Evolutionary conservation across 2,797 vertebrate species (phyloP), one percentile per base, ranked within the genome.

Genomic region (Silurus aristotelis): DNA sequence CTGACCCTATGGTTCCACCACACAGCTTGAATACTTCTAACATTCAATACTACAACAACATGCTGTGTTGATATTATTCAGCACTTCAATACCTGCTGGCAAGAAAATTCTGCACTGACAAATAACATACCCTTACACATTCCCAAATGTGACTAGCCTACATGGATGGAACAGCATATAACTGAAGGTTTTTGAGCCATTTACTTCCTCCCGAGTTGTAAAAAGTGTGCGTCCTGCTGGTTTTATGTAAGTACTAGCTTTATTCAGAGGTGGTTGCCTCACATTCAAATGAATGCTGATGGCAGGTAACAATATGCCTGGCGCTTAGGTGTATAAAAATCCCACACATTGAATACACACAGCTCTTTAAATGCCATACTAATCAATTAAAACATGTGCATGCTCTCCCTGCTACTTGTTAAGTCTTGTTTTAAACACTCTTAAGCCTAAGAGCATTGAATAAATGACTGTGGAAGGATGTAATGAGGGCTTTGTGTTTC

Each of bases 381-480:
- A 78, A 43, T 78, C 56, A 22, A 22, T 61, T 61, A 78, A 78
- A 61, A 43, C 58, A 22, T 52, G 48, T 4, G 6, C 6, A n/a
- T n/a, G 31, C 8, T 14, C 12, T 14, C 6, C 19, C 31, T 61
- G 27, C 5, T 78, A 43, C 76, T 43, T 43, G 12, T 43, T 61
- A 78, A 78, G 31, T n/a, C 31, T 15, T 61, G 20, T 61, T 78
- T 61, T 61, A 61, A 78, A 63, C 20, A 63, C 19, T 31, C 31
- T 61, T 14, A 12, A 78, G 75, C 27, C 75, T 60, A 60, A 60
- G 52, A 58, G 31, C 19, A 61, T 14, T 61, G 20, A 78, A 77
- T 77, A 31, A 77, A 78, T 78, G 20, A 78, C 58, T n/a, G 76
- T n/a, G 19, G 5, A 78, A 61, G 27, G 56, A 78, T 78, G 27